Percentiles rank a stretch among this genome's conserved stretches.
These are phyloP conservation scores for Harlomillsia oculata DNA, from an alignment of 1,140 invertebrate species.

Conservation along the genomic window DNA sequence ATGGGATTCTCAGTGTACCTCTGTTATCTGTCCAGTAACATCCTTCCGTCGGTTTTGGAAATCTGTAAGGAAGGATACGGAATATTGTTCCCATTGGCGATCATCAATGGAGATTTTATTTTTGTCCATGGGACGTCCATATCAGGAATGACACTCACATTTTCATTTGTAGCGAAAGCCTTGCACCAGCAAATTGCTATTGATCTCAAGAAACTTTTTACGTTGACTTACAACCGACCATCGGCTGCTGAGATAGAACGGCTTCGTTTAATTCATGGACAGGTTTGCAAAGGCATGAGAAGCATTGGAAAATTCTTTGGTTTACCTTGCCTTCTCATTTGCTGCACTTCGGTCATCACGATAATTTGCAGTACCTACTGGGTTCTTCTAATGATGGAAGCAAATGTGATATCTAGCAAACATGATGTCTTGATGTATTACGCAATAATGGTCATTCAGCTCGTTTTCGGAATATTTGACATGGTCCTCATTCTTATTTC, in stretches of 20 bases:
- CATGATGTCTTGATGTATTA: not conserved
- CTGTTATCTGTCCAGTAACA: too few species aligned
- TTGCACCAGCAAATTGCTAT: too few species aligned
- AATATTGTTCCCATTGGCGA: too few species aligned
- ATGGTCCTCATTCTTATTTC: not conserved
- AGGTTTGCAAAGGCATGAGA: not conserved
- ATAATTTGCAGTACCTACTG: not conserved
- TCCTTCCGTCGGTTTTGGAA: too few species aligned
- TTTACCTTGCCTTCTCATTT: not conserved
- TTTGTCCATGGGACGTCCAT: too few species aligned
- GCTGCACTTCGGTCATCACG: not conserved
- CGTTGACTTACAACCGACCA: too few species aligned
- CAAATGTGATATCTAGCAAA: not conserved
- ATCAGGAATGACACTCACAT: too few species aligned
- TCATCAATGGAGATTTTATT: too few species aligned
- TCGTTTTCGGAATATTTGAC: not conserved
- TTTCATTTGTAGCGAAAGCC: too few species aligned
- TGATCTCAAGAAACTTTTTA: too few species aligned
- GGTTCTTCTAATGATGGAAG: not conserved
- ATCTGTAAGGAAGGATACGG: too few species aligned
- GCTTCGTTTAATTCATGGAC: not conserved
- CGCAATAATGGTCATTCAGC: not conserved
- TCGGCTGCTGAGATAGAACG: constrained; percentile 3
- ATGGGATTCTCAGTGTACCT: too few species aligned
- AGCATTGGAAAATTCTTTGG: not conserved